Evolutionary conservation across 2,797 vertebrate genomes (phyloP), one percentile per base, ranked within the genome.

Genomic region (Epinephelus awoara): DNA sequence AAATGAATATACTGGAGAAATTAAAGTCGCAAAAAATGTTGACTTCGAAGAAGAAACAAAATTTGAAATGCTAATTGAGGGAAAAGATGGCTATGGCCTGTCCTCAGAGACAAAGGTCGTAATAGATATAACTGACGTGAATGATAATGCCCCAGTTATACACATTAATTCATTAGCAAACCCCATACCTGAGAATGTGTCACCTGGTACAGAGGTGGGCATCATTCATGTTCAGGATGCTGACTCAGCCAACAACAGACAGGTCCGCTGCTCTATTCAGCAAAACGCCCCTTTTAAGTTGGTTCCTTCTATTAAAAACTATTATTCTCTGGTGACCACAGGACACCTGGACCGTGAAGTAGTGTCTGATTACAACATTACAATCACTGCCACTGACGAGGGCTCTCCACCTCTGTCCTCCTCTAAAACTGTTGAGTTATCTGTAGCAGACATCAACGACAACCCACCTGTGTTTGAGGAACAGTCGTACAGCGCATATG

Each of bases 141-240:
- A 94, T 83, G 93, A 94, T 49, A 94, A 94, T 11, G 40, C 82
- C 0, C 94, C 94, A 3, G 57, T 83, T 0, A 87, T 92, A 27
- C 47, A 67, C 5, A 2, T 93, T 0, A 89, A 88, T 38, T 94
- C 94, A 0, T 15, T 93, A 8, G 51, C 65, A 2, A 86, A 70
- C 4, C 72, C 85, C 0, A 65, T 94, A 44, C 77, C 89, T 0
- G 93, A 94, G 65, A 83, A 83, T 0, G 72, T 79, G 7, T 25
- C 57, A 6, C 74, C 85, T 23, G 93, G 88, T 18, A 91, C 92
- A 47, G 89, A 50, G 40, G 29, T 34, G 29, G 29, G 29, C 6
- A 34, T 34, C 29, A 34, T 34, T 34, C 1, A 34, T 2, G 29
- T 34, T 0, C 29, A 34, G 29, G 29, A 34, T 34, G 1, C 1